Base-by-base conservation (phyloP, 2,113 vertebrate genomes). In the Melanerpes aurifrons region DNA sequence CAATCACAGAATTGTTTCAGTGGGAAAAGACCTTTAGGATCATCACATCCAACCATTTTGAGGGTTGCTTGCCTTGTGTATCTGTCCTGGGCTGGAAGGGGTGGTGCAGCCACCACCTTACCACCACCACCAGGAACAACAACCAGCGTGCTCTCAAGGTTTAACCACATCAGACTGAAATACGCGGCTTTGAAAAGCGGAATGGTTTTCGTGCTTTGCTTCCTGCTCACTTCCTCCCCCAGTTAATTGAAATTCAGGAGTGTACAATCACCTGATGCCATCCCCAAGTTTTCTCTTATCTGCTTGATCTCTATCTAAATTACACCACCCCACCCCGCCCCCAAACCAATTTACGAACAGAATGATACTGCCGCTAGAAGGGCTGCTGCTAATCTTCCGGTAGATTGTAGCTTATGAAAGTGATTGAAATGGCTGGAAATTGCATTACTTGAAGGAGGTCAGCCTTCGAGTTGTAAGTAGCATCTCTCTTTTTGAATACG, bases 391-490 rank as follows among this genome's bases (percentile, higher is more conserved):
- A 35, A 90, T 93, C 89, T 81, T 74, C 76, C 2, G 0, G 74
- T 72, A 86, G 78, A 63, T 3, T 78, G 81, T 61, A 75, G 70
- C 15, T 92, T 26, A 10, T 12, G 87, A 62, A 87, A 89, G 64
- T 22, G 87, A 91, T 87, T 71, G 86, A 94, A 89, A 86, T 18
- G 82, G 35, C 19, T 80, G 79, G 82, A 57, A 95, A 92, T 84
- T 31, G 22, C 79, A 91, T 86, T 83, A 73, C 70, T 82, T 2
- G 68, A 53, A 74, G 24, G 12, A 80, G 94, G 84, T 83, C 78
- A 45, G 54, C 82, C 89, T 79, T 17, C 0, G 15, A 70, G 84
- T 26, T 77, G 92, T 62, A 91, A 89, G 95, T 0, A 77, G 79
- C 70, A 53, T 89, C 86, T 82, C 67, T 86, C 74, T 74, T 53